These are phyloP conservation scores for Sceloporus tristichus DNA, from an alignment of 2,113 vertebrate genomes.

Conservation along the genomic window DNA sequence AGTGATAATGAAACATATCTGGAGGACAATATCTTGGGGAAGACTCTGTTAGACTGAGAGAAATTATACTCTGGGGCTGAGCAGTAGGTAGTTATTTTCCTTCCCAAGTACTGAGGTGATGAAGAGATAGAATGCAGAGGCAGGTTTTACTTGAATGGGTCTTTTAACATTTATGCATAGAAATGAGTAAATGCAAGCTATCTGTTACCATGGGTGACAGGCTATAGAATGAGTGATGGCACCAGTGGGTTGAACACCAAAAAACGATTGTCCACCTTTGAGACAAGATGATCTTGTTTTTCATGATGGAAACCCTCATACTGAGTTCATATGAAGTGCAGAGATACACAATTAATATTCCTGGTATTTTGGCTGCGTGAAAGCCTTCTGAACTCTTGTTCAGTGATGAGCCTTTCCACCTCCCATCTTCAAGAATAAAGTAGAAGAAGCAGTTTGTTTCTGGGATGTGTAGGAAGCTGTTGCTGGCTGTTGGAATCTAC, in stretches of 20 bases:
- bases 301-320: not conserved
- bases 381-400: not conserved
- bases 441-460: not conserved
- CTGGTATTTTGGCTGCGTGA: not conserved
- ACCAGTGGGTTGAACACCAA: no score
- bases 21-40: not conserved
- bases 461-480: not conserved
- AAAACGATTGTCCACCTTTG: not conserved
- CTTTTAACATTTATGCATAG: not conserved
- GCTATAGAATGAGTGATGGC: not conserved
- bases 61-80: not conserved
- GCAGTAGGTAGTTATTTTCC: not conserved
- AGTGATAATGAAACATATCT: not conserved
- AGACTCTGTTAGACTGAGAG: no score
- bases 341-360: not conserved
- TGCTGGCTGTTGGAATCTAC: not conserved
- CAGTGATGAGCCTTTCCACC: not conserved
- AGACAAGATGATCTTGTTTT: no score
- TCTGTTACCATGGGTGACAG: not conserved
- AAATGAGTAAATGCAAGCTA: not conserved
- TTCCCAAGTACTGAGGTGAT: no score
- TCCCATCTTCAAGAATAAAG: conserved; percentile 4
- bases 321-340: not conserved
- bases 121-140: no score
- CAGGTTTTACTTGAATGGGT: not conserved